Percentiles rank a stretch among this genome's conserved stretches.
Evolutionary conservation across 2,113 vertebrate species (phyloP).

Genomic region (Talpa occidentalis): DNA sequence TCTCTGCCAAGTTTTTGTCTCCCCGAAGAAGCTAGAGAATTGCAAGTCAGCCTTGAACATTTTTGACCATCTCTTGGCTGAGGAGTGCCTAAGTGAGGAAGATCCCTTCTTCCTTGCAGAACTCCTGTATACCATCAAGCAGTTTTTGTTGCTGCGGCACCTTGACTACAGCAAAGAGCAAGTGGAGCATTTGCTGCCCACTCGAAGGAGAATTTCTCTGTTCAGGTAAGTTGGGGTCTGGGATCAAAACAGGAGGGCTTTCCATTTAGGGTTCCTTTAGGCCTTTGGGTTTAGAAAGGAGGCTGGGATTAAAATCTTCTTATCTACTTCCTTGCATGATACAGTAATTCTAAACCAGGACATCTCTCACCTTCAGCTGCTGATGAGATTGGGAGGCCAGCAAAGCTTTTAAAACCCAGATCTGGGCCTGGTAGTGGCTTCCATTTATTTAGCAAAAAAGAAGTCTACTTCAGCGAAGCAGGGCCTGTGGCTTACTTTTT

Average conservation of each 20-base stretch:
- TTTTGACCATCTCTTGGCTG: conserved; percentile 78
- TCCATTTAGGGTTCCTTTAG: neutral
- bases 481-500: neutral
- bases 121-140: conserved; percentile 82
- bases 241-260: neutral
- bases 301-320: neutral
- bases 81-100: conserved; percentile 68
- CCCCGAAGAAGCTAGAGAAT: conserved; percentile 68
- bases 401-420: neutral
- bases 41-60: conserved; percentile 76
- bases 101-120: conserved; percentile 84
- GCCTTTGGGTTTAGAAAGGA: neutral
- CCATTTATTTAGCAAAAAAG: neutral
- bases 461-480: too few species aligned
- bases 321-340: neutral
- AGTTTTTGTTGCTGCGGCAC: conserved; percentile 69
- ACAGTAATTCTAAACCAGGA: neutral
- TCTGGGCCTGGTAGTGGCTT: neutral
- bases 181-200: conserved; percentile 68
- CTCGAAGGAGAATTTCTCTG: conserved; percentile 69
- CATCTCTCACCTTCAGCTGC: neutral
- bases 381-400: neutral
- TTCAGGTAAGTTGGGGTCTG: conserved; percentile 83
- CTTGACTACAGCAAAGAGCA: conserved; percentile 75
- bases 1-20: conserved; percentile 83